These are phyloP conservation scores for Etheostoma cragini DNA, from an alignment of 2,113 vertebrate genomes.

Conservation along the genomic window DNA sequence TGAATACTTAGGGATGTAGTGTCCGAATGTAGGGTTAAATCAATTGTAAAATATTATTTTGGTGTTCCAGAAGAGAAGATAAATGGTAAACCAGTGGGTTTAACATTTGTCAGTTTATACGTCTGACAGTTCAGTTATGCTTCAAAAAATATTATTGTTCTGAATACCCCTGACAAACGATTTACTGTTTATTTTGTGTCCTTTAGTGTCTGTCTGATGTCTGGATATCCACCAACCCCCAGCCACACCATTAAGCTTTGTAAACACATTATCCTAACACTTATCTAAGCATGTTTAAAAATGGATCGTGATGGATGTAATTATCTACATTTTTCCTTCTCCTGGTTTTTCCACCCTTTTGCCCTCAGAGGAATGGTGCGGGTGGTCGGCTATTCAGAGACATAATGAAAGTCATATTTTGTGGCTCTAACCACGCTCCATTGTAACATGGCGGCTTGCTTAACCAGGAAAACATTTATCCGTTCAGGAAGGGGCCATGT, in stretches of 20 bases:
- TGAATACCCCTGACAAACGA: constrained; percentile 21
- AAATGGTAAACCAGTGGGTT: neutral
- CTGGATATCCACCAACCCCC: constrained; percentile 36
- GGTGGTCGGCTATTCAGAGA: constrained; percentile 75
- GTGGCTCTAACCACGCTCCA: constrained; percentile 62
- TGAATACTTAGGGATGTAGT: neutral
- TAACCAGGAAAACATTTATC: constrained; percentile 58
- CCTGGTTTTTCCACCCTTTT: constrained; percentile 46
- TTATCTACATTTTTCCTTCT: constrained; percentile 68
- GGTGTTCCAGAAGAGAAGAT: neutral
- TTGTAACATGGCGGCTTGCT: constrained; percentile 60
- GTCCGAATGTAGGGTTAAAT: neutral
- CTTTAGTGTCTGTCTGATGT: constrained; percentile 34
- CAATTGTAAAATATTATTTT: neutral
- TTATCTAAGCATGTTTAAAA: constrained; percentile 67
- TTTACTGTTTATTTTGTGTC: constrained; percentile 32
- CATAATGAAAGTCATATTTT: constrained; percentile 80
- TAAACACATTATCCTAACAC: constrained; percentile 64
- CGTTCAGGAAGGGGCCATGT: constrained; percentile 66
- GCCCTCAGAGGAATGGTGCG: constrained; percentile 55
- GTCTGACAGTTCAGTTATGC: neutral
- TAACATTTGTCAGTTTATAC: too few relatives aligned
- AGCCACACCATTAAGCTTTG: constrained; percentile 24
- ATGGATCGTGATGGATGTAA: constrained; percentile 57
- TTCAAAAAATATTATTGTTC: constrained; percentile 25